phyloP scores from a whole-genome alignment of 2,888 invertebrate genomes.

The Callosobruchus maculatus region DNA sequence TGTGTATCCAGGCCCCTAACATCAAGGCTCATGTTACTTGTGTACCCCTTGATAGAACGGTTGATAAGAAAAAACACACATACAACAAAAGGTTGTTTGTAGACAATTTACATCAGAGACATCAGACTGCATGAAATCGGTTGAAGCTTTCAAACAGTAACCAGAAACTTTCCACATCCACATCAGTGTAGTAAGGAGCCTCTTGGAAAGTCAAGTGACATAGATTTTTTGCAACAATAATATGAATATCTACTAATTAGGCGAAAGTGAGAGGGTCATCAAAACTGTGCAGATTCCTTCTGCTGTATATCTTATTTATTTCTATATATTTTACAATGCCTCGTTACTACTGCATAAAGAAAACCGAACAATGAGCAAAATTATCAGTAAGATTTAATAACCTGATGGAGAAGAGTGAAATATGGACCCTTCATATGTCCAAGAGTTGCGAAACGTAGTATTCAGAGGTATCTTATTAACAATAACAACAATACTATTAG shows the following conservation, averaged over 20 bases:
- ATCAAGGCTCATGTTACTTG: too few relatives aligned
- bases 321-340: background rate
- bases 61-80: too few relatives aligned
- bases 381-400: background rate
- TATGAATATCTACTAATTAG: background rate
- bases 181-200: too few relatives aligned
- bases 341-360: background rate
- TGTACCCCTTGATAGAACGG: too few relatives aligned
- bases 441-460: background rate
- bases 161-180: too few relatives aligned
- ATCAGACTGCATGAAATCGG: too few relatives aligned
- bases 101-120: too few relatives aligned
- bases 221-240: background rate
- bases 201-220: too few relatives aligned
- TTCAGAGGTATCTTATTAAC: background rate
- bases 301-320: background rate
- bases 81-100: too few relatives aligned
- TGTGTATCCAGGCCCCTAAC: too few relatives aligned
- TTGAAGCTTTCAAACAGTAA: too few relatives aligned
- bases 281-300: background rate
- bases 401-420: background rate
- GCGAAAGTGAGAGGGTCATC: background rate
- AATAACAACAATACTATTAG: background rate
- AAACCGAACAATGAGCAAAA: background rate
- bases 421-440: background rate